A percentile compares a stretch with the other conserved stretches of the same genome.
Evolutionary conservation across 1,140 invertebrate species (phyloP).

Genomic region (Drosophila sproati): DNA sequence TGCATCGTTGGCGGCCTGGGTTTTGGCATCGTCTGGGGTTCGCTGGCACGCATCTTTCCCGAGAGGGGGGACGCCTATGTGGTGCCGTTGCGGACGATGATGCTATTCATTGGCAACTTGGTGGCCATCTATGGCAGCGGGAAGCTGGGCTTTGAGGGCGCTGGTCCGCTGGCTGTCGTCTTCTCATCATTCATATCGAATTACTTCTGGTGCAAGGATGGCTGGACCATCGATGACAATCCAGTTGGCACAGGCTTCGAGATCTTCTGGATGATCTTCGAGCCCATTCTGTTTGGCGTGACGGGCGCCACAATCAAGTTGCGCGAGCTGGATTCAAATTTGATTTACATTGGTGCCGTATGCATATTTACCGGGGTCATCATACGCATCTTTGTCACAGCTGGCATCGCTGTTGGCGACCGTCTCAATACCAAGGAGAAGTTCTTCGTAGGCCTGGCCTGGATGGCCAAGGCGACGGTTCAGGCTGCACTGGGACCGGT

Average conservation of each 20-base stretch:
- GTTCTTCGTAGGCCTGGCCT: constrained; percentile 93
- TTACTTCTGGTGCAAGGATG: constrained; percentile 90
- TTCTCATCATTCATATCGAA: constrained; percentile 94
- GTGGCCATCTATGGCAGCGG: constrained; percentile 93
- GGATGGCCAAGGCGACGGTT: constrained; percentile 97
- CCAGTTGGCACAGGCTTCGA: constrained; percentile 93
- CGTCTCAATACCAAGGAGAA: constrained; percentile 95
- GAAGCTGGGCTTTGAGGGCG: constrained; percentile 91
- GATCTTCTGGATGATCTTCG: constrained; percentile 97
- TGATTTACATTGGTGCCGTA: constrained; percentile 87
- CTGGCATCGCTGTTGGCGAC: constrained; percentile 88
- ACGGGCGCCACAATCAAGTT: constrained; percentile 95
- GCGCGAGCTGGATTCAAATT: constrained; percentile 87
- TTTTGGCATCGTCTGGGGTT: constrained; percentile 91
- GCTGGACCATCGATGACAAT: constrained; percentile 94
- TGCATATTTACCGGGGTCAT: constrained; percentile 87
- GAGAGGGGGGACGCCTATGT: constrained; percentile 92
- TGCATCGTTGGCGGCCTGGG: constrained; percentile 90
- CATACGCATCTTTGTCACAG: constrained; percentile 88
- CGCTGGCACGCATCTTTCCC: constrained; percentile 90
- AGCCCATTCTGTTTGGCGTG: constrained; percentile 95
- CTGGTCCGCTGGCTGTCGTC: constrained; percentile 93
- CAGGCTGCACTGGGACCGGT: constrained; percentile 93
- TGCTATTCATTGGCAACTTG: constrained; percentile 91
- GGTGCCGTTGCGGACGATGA: constrained; percentile 90